Base-by-base conservation (phyloP, 2,888 invertebrate species). In the Oeneis ivallda region DNA sequence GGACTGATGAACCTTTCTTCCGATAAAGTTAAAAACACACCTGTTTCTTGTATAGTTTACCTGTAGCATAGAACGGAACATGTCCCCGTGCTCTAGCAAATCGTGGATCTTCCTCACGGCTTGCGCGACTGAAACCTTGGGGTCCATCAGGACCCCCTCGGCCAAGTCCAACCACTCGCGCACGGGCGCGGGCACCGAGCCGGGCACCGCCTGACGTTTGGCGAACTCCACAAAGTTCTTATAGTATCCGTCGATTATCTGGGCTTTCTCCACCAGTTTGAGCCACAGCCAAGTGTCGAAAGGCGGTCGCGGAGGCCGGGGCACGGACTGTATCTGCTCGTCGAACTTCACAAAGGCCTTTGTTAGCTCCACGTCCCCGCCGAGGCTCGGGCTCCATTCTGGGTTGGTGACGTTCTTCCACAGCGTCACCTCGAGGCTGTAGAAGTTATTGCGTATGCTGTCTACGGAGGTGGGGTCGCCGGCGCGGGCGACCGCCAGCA, bases 61-160 rank as follows among this genome's bases (percentile, higher is more conserved):
- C 95, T 95, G 89, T 75, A 93, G 84, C 17, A 93, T 94, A 15
- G 93, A 93, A 74, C 94, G 92, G 86, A 95, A 96, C 73, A 95
- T 81, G 72, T 94, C 92, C 62, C 95, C 94, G 72, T 93, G 92
- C 61, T 93, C 92, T 79, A 95, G 92, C 66, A 94, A 81, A 52
- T 93, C 92, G 72, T 94, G 90, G 47, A 96, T 92, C 67, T 93
- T 92, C 60, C 89, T 84, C 70, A 95, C 89, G 4, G 94, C 92
- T 50, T 87, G 87, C 13, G 93, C 86, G 11, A 94, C 92, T 0
- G 93, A 93, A 74, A 87, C 68, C 81, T 89, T 93, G 0, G 93
- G 93, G 76, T 96, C 95, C 75, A 93, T 87, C 58, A 96, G 83
- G 17, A 96, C 92, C 0, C 93, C 93, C 65, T 94, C 93, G 0